Evolutionary conservation across 2,797 vertebrate genomes (phyloP).

Genomic region (Gambelia wislizenii): DNA sequence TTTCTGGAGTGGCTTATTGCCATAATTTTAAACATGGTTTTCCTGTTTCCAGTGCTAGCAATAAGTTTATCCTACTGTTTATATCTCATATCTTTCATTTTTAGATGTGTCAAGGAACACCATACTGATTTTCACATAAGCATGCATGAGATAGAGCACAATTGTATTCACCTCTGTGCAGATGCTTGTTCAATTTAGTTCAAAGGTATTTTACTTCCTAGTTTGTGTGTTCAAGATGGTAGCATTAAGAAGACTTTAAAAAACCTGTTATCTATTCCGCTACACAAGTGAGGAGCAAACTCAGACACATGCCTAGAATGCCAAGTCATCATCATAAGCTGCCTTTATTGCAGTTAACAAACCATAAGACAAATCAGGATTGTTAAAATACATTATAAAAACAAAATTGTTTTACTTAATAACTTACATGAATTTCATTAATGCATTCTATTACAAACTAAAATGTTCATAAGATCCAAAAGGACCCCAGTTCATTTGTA

Average conservation of each 20-base stretch:
- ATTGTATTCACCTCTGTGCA: not conserved
- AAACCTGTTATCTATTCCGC: not conserved
- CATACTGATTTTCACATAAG: not conserved
- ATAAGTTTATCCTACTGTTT: not conserved
- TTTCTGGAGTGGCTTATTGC: not conserved
- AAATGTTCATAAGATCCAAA: too few species aligned
- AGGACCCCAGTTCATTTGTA: too few species aligned
- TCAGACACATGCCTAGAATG: not conserved
- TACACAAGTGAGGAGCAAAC: not conserved
- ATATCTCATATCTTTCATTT: not conserved
- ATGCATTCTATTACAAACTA: too few species aligned
- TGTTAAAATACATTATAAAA: too few species aligned
- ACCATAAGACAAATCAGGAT: too few species aligned
- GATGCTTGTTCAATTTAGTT: not conserved
- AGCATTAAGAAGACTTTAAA: not conserved
- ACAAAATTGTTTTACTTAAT: too few species aligned
- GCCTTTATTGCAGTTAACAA: too few species aligned
- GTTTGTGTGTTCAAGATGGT: not conserved
- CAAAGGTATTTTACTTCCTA: not conserved
- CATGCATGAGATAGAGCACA: not conserved
- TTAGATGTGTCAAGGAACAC: not conserved
- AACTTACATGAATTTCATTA: too few species aligned
- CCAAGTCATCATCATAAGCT: too few species aligned
- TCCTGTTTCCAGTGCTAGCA: not conserved
- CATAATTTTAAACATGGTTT: not conserved